A percentile compares a stretch with the other conserved stretches of the same genome.
Conservation (phyloP, 2,113 vertebrate genomes). For the Campylomormyrus numenius region DNA sequence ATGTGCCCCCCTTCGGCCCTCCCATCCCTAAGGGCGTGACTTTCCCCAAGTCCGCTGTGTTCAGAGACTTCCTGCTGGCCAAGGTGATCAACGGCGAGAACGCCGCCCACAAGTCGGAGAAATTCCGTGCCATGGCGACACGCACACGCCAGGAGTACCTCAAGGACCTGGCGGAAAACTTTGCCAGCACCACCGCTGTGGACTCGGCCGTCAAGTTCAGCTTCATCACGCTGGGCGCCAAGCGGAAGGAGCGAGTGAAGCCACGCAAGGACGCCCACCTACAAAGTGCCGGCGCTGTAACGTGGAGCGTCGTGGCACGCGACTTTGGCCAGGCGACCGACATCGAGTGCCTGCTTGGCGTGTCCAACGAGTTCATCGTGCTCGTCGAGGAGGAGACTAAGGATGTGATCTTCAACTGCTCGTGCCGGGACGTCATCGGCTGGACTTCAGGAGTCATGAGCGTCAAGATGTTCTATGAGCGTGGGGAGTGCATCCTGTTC, state of each 20-base stretch:
- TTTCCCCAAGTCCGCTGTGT: constrained; percentile 76
- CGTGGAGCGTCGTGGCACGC: constrained; percentile 70
- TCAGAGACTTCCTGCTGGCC: constrained; percentile 80
- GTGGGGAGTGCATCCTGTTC: constrained; percentile 72
- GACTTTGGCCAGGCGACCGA: constrained; percentile 69
- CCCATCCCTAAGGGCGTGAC: constrained; percentile 76
- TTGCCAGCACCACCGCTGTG: constrained; percentile 68
- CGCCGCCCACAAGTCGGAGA: constrained; percentile 74
- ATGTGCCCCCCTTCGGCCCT: constrained; percentile 73
- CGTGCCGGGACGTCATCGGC: constrained; percentile 78
- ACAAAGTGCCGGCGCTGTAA: constrained; percentile 68
- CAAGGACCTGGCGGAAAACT: constrained; percentile 76
- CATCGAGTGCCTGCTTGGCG: constrained; percentile 70
- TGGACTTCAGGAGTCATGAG: constrained; percentile 70
- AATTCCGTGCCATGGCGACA: constrained; percentile 76
- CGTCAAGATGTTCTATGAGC: constrained; percentile 75
- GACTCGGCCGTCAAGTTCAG: constrained; percentile 73
- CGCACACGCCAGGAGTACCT: constrained; percentile 75
- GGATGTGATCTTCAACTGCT: constrained; percentile 82
- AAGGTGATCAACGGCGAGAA: constrained; percentile 81
- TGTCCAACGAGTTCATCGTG: constrained; percentile 76
- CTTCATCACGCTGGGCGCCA: constrained; percentile 76
- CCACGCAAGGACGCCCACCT: constrained; percentile 71
- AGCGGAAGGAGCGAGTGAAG: constrained; percentile 73
- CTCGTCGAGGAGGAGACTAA: constrained; percentile 73